A percentile compares a stretch with the other conserved stretches of the same genome.
Conservation (phyloP, 2,797 vertebrate species). For the Myioborus melanocephalus region DNA sequence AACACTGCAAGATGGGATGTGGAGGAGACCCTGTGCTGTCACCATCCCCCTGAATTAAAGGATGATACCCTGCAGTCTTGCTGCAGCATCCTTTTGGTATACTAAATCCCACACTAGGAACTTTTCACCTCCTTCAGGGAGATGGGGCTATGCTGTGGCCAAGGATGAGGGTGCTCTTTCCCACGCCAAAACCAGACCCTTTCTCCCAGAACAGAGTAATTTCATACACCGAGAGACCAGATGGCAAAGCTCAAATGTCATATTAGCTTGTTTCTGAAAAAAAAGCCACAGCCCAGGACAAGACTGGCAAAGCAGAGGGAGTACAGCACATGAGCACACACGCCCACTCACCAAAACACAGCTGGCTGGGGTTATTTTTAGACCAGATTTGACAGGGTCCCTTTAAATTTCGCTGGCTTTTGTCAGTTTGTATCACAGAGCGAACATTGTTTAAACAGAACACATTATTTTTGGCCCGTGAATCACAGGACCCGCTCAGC, state of each 20-base stretch:
- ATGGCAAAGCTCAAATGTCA: not conserved
- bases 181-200: not conserved
- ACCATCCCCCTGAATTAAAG: rapidly evolving
- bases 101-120: not conserved
- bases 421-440: constrained; percentile 34
- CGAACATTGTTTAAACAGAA: constrained; percentile 34
- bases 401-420: constrained; percentile 51
- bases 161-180: not conserved
- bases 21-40: not conserved
- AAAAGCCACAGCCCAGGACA: not conserved
- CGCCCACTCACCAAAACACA: constrained; percentile 37
- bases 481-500: constrained; percentile 6
- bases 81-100: not conserved
- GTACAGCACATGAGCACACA: not conserved
- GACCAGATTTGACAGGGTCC: not conserved
- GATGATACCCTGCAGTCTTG: not conserved
- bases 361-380: constrained; percentile 60
- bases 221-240: rapidly evolving
- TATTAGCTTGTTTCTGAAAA: not conserved
- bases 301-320: not conserved
- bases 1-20: rapidly evolving
- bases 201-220: not conserved
- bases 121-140: not conserved
- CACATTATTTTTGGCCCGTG: constrained; percentile 51
- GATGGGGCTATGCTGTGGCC: not conserved